phyloP scores from a whole-genome alignment of 2,888 invertebrate species.

The Ormyrus pomaceus region DNA sequence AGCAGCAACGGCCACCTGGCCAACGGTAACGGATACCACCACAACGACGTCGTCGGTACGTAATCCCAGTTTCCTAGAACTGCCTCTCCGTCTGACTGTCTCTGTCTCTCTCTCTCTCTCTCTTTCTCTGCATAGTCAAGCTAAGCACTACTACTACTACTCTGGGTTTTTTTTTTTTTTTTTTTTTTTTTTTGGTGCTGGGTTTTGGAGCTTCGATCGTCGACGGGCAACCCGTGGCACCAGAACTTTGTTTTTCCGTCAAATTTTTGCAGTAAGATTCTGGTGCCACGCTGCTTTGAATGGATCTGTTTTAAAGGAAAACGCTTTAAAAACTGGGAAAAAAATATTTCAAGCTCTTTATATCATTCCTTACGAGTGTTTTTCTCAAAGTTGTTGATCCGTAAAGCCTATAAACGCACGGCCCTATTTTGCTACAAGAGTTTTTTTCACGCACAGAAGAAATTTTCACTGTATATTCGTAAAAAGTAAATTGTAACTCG shows the following conservation, averaged over 20 bases:
- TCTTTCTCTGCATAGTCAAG: background rate
- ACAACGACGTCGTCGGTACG: conserved; percentile 68
- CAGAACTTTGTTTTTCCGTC: background rate
- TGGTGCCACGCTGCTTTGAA: background rate
- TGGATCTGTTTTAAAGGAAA: too few species aligned
- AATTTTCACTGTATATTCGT: conserved; percentile 11
- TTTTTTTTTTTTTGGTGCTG: background rate
- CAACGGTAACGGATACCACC: conserved; percentile 50
- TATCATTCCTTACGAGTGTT: too few species aligned
- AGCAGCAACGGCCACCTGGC: conserved; percentile 66
- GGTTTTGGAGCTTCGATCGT: conserved; percentile 14
- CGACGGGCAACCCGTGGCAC: background rate
- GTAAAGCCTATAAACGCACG: background rate
- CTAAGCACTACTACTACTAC: too few species aligned
- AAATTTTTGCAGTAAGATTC: background rate
- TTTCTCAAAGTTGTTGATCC: too few species aligned
- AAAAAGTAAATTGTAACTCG: background rate
- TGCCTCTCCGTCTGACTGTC: background rate
- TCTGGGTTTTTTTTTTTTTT: background rate
- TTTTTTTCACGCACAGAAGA: conserved; percentile 21
- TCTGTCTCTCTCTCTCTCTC: background rate
- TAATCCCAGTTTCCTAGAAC: conserved; percentile 12
- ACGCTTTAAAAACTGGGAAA: too few species aligned
- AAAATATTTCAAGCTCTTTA: too few species aligned
- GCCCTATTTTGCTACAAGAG: background rate